These are phyloP conservation scores for Epirrhoe tristata DNA, from an alignment of 2,888 invertebrate genomes.

Conservation along the genomic window DNA sequence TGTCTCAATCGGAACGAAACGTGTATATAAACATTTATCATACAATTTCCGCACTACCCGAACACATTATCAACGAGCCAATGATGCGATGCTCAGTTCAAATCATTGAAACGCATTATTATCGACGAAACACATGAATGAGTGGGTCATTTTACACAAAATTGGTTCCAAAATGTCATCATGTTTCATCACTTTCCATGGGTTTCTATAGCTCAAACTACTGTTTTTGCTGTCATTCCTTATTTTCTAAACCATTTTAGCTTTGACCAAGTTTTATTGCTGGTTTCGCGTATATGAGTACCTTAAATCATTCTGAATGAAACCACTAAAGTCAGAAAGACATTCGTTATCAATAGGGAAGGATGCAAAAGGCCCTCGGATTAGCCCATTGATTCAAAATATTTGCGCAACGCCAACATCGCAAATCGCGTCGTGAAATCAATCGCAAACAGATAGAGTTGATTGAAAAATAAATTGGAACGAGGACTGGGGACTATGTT, in stretches of 20 bases:
- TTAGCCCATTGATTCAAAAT: slow-evolving; percentile 21
- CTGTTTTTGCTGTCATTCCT: too few species aligned
- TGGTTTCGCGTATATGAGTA: too few species aligned
- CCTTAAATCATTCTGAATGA: too few species aligned
- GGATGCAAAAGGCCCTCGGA: background rate
- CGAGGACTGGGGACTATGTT: slow-evolving; percentile 38
- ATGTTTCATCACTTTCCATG: too few species aligned
- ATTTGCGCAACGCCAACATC: slow-evolving; percentile 17
- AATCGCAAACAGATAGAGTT: slow-evolving; percentile 49
- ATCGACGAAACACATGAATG: slow-evolving; percentile 1
- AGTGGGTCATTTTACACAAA: background rate
- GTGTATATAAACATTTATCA: background rate
- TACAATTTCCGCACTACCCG: background rate
- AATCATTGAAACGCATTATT: slow-evolving; percentile 14
- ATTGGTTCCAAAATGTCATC: background rate
- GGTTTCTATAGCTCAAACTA: too few species aligned
- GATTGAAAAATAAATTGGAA: slow-evolving; percentile 67
- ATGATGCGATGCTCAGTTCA: slow-evolving; percentile 18
- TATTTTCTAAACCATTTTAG: too few species aligned
- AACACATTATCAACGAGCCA: slow-evolving; percentile 15
- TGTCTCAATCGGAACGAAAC: too few species aligned
- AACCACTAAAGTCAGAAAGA: too few species aligned
- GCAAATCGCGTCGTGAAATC: slow-evolving; percentile 26
- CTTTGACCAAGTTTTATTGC: too few species aligned
- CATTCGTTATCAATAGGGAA: too few species aligned